Base-by-base conservation (phyloP, 2,888 invertebrate genomes). In the Agrotis ipsilon region DNA sequence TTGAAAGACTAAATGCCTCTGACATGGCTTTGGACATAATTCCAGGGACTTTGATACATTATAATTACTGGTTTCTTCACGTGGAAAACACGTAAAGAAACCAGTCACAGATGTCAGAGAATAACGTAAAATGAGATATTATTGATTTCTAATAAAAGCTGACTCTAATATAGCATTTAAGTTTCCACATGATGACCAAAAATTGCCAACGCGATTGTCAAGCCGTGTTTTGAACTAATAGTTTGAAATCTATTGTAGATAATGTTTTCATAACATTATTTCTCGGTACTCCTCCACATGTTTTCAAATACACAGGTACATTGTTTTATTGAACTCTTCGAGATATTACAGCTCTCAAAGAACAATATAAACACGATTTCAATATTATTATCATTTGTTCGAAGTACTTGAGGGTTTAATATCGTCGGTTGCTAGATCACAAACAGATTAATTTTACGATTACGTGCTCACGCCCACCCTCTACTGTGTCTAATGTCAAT, bases 401-500 rank as follows among this genome's bases (percentile, higher is more conserved):
- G 24, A 63, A 61, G 58, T 32, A 63, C 80, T 79, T 66, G 55
- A 79, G 24, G 48, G 51, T 76, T 62, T 79, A 79, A 79, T 80
- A 79, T 66, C 68, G 51, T 62, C 19, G 51, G 62, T 61, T 39
- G 46, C 21, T 58, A 59, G 54, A 75, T 71, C 49, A 62, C 57
- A 64, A 62, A 68, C 76, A 76, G 75, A 68, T 79, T 72, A 80
- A 79, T 79, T 78, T 79, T 70, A 79, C 67, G 76, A 59, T 76
- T 45, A 79, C 63, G 55, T 48, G 49, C 64, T 78, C 54, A 55
- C 72, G 51, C 55, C 45, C 58, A 52, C 64, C 66, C 80, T 82
- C 70, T 51, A 46, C 59, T 68, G 54, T 71, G 63, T 57, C 48
- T 80, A 58, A 77, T 73, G 77, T 71, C 63, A 77, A 73, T 80